These are phyloP conservation scores for Phortica variegata DNA, from an alignment of 1,140 invertebrate genomes.

Conservation along the genomic window DNA sequence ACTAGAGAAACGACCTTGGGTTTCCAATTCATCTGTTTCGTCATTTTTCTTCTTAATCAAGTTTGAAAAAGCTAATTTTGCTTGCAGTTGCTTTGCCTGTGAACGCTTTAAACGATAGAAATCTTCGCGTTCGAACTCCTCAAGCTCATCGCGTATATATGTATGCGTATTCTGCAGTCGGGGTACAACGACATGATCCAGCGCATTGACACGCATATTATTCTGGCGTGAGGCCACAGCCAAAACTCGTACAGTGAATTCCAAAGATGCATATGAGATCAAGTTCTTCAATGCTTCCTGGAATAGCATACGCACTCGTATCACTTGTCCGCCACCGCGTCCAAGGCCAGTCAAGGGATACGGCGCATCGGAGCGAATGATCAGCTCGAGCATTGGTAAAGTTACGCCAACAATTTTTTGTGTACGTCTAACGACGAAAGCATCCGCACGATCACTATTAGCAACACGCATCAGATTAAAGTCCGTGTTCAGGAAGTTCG, in stretches of 20 bases:
- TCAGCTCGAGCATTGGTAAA: constrained; percentile 30
- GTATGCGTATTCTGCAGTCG: constrained; percentile 69
- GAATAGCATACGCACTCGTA: constrained; percentile 24
- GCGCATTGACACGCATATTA: constrained; percentile 74
- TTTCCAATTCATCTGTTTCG: constrained; percentile 20
- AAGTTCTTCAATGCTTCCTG: constrained; percentile 20
- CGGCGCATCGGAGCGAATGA: background rate
- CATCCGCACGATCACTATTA: constrained; percentile 7
- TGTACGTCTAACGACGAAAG: constrained; percentile 1
- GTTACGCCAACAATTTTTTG: constrained; percentile 37
- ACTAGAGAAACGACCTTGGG: too few species aligned
- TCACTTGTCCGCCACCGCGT: constrained; percentile 41
- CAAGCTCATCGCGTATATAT: constrained; percentile 78
- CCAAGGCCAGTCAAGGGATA: constrained; percentile 34
- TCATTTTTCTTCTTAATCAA: constrained; percentile 40
- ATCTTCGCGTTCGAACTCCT: constrained; percentile 82
- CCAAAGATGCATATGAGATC: constrained; percentile 23
- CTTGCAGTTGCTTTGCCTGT: constrained; percentile 66
- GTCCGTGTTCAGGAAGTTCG: constrained; percentile 39
- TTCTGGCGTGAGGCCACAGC: constrained; percentile 29
- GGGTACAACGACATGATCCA: constrained; percentile 82
- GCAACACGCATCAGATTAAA: constrained; percentile 33
- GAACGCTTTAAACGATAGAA: constrained; percentile 77
- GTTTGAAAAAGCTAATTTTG: constrained; percentile 39
- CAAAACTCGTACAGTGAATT: constrained; percentile 31